A percentile compares a stretch with the other conserved stretches of the same genome.
phyloP scores from a whole-genome alignment of 2,113 vertebrate species.

The Serinus canaria region DNA sequence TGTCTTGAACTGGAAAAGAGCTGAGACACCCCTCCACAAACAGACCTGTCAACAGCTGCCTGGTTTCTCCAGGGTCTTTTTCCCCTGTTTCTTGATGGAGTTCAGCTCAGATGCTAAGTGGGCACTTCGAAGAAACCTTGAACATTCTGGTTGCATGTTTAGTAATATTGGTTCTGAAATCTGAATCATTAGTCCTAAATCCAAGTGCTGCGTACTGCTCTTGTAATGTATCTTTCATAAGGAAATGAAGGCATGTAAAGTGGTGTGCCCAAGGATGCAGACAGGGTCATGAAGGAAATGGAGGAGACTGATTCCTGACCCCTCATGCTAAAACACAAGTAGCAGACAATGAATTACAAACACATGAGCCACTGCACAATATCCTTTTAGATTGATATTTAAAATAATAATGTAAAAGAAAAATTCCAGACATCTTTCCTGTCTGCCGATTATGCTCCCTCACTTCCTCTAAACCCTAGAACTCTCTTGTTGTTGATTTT shows the following conservation, averaged over 20 bases:
- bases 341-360: constrained; percentile 45
- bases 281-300: constrained; percentile 24
- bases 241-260: constrained; percentile 7
- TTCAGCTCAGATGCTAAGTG: neutral
- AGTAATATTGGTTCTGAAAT: neutral
- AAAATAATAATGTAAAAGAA: constrained; percentile 45
- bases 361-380: constrained; percentile 29
- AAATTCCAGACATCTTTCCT: constrained; percentile 40
- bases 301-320: constrained; percentile 32
- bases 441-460: neutral
- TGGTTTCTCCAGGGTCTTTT: neutral
- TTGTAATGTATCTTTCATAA: neutral
- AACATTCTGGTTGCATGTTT: neutral
- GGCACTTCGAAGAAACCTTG: neutral
- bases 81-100: neutral
- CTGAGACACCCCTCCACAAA: neutral
- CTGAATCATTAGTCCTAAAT: neutral
- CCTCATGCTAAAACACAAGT: neutral
- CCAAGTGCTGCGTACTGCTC: neutral
- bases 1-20: neutral
- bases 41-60: neutral
- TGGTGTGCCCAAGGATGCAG: constrained; percentile 5
- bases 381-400: constrained; percentile 28
- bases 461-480: neutral
- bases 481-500: neutral